Evolutionary conservation across 2,888 invertebrate species (phyloP).

Genomic region (Apocheima hispidaria): DNA sequence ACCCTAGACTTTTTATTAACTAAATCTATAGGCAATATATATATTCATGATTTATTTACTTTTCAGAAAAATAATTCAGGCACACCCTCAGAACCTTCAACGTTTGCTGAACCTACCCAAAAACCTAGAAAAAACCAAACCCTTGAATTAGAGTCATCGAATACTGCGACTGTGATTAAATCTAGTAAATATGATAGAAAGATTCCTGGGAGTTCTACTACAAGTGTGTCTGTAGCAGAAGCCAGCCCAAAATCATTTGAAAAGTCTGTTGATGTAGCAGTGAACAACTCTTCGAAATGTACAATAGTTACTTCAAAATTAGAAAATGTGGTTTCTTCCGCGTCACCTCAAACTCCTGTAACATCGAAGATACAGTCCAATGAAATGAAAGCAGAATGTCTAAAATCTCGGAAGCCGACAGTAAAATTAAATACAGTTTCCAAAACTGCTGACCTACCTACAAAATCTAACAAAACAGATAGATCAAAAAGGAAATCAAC

Average conservation of each 20-base stretch:
- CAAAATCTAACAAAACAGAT: not conserved
- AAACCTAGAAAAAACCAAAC: slow-evolving; percentile 6
- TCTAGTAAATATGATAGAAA: slow-evolving; percentile 1
- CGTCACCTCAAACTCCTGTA: not conserved
- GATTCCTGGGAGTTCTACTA: not conserved
- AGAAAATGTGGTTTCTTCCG: slow-evolving; percentile 1
- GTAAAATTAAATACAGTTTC: slow-evolving; percentile 3
- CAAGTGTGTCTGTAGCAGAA: slow-evolving; percentile 1
- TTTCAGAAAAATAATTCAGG: slow-evolving; percentile 5
- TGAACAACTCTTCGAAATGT: not conserved
- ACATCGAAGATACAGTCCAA: not conserved
- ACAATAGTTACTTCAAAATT: slow-evolving; percentile 5
- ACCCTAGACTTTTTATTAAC: not conserved
- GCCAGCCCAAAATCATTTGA: slow-evolving; percentile 3
- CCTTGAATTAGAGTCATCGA: not conserved
- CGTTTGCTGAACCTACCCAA: not conserved
- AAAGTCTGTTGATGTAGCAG: slow-evolving; percentile 1
- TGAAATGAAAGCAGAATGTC: not conserved
- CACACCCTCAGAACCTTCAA: not conserved
- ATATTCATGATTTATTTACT: slow-evolving; percentile 2
- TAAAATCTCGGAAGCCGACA: not conserved
- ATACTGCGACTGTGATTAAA: not conserved
- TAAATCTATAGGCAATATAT: not conserved
- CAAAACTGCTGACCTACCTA: not conserved
- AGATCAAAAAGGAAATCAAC: not conserved